Percentiles rank a stretch among this genome's conserved stretches.
Conservation (phyloP, 2,797 vertebrate genomes). For the Acrocephalus scirpaceus region DNA sequence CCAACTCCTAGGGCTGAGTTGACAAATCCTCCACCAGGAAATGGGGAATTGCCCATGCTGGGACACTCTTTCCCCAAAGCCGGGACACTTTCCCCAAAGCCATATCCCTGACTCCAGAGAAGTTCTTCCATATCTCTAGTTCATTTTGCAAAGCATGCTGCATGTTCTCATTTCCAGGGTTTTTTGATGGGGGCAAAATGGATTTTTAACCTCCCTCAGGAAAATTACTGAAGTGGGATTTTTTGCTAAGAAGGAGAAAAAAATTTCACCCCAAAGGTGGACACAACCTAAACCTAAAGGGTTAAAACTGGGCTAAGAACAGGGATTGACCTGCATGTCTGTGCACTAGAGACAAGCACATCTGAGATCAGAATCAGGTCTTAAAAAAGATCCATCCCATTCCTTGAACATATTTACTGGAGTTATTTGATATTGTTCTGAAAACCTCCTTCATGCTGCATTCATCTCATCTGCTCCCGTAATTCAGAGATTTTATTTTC, state of each 20-base stretch:
- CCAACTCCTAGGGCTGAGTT: not conserved
- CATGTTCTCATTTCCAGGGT: not conserved
- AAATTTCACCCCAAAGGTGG: not conserved
- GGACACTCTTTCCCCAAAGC: not conserved
- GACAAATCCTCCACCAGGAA: not conserved
- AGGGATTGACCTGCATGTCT: not conserved
- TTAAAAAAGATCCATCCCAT: not conserved
- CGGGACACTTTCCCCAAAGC: not conserved
- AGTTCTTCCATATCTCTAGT: not conserved
- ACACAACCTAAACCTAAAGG: not conserved
- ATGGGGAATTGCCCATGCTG: rapidly evolving
- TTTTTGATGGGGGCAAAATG: not conserved
- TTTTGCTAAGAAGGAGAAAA: not conserved
- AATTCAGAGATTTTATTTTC: conserved; percentile 16
- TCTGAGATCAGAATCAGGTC: not conserved
- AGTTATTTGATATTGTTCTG: not conserved
- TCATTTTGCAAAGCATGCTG: not conserved
- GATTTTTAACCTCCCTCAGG: not conserved
- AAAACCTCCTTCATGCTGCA: not conserved
- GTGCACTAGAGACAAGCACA: not conserved
- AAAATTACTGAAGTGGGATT: not conserved
- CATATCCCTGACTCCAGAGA: not conserved
- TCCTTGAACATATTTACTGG: not conserved
- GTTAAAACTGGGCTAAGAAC: not conserved
- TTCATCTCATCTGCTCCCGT: not conserved